Evolutionary conservation across 2,797 vertebrate genomes (phyloP).

Genomic region (Smutsia temminckii): DNA sequence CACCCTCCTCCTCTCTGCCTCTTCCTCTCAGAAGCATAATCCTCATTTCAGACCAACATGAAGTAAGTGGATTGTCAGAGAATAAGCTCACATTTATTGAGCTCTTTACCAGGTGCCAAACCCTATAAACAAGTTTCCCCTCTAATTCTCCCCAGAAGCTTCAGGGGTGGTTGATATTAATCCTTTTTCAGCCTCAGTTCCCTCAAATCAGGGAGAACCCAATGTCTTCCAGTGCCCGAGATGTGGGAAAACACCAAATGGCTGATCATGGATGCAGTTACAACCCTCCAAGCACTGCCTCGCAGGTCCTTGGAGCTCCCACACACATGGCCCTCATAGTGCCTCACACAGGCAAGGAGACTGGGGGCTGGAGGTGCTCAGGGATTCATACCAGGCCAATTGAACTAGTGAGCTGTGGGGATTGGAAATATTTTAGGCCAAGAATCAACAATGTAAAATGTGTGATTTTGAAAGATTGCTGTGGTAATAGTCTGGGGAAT

Average conservation of each 20-base stretch:
- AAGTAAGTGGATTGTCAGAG: not conserved
- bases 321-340: fast-evolving
- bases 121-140: constrained; percentile 50
- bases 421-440: not conserved
- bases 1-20: not conserved
- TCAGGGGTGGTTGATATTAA: not conserved
- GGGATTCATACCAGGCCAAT: not conserved
- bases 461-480: not conserved
- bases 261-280: not conserved
- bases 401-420: not conserved
- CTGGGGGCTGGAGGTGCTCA: not conserved
- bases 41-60: not conserved
- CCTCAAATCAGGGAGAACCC: not conserved
- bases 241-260: not conserved
- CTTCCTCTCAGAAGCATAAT: not conserved
- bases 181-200: not conserved
- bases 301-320: not conserved
- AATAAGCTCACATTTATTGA: not conserved
- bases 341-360: not conserved
- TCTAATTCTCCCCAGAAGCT: constrained; percentile 44
- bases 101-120: constrained; percentile 51
- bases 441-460: not conserved
- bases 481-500: not conserved
- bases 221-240: not conserved
- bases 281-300: fast-evolving